Conservation (phyloP, 2,113 vertebrate genomes). For the Mionectes macconnelli region DNA sequence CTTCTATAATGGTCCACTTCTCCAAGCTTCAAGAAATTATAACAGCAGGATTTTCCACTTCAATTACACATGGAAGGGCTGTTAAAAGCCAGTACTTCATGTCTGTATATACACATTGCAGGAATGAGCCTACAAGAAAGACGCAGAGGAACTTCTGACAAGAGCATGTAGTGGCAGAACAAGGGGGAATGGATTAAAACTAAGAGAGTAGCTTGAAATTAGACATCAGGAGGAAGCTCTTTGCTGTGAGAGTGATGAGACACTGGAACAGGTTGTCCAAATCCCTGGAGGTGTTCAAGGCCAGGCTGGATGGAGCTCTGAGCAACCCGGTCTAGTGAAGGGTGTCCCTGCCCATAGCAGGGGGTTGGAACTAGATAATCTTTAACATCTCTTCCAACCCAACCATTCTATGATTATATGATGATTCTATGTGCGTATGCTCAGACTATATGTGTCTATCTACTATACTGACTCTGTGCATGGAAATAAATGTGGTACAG, state of each 20-base stretch:
- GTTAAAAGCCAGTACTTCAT: background rate
- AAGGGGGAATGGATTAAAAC: background rate
- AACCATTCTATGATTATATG: background rate
- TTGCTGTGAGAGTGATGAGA: background rate
- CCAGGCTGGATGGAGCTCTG: background rate
- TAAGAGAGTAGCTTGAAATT: background rate
- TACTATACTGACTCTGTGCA: background rate
- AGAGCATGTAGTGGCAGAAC: background rate
- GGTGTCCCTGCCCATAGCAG: background rate
- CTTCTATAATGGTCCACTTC: background rate
- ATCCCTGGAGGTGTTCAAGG: background rate
- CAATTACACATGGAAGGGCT: background rate
- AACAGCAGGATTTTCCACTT: background rate
- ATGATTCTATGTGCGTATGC: background rate
- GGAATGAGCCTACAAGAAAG: background rate
- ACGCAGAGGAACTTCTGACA: background rate
- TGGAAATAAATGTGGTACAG: background rate
- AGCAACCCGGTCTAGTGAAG: background rate
- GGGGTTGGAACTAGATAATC: background rate
- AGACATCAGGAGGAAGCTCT: background rate
- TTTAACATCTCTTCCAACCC: background rate
- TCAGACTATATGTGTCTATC: rapidly evolving
- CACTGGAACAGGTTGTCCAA: background rate
- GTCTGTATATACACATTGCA: background rate
- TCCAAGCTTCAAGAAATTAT: background rate